phyloP scores from a whole-genome alignment of 2,113 vertebrate genomes.

The Eublepharis macularius region DNA sequence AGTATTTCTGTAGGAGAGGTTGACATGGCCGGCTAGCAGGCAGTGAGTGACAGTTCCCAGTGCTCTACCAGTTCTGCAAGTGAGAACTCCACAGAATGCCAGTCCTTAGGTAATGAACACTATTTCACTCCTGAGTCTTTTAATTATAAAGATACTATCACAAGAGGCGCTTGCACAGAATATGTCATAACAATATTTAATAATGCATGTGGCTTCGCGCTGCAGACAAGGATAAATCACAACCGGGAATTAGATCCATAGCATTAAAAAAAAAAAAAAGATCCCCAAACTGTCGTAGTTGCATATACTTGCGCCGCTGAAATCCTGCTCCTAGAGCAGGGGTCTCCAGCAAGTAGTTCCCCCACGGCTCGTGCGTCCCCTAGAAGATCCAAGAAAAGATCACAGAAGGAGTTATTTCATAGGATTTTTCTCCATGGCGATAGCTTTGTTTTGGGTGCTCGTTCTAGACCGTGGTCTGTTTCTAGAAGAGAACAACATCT shows the following conservation, averaged over 20 bases:
- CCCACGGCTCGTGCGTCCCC: too few species aligned
- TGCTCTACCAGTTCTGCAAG: fast-evolving
- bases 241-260: conserved; percentile 54
- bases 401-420: too few species aligned
- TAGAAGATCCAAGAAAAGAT: too few species aligned
- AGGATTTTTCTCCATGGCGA: too few species aligned
- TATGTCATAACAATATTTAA: conserved; percentile 41
- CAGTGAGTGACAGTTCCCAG: neutral
- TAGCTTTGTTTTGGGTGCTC: too few species aligned
- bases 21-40: conserved; percentile 5
- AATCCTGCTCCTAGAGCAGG: neutral
- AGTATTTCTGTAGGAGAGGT: neutral
- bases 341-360: neutral
- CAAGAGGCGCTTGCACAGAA: neutral
- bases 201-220: neutral
- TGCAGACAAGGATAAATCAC: neutral
- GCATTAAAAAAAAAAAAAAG: too few species aligned
- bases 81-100: conserved; percentile 2
- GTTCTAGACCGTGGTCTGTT: too few species aligned
- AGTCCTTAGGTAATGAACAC: conserved; percentile 21
- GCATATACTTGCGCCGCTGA: neutral
- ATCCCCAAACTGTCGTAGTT: neutral
- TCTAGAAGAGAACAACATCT: too few species aligned
- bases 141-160: conserved; percentile 23
- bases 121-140: conserved; percentile 2